Evolutionary conservation across 2,888 invertebrate genomes (phyloP), one percentile per base, ranked within the genome.

Genomic region (Microplitis deprimator): DNA sequence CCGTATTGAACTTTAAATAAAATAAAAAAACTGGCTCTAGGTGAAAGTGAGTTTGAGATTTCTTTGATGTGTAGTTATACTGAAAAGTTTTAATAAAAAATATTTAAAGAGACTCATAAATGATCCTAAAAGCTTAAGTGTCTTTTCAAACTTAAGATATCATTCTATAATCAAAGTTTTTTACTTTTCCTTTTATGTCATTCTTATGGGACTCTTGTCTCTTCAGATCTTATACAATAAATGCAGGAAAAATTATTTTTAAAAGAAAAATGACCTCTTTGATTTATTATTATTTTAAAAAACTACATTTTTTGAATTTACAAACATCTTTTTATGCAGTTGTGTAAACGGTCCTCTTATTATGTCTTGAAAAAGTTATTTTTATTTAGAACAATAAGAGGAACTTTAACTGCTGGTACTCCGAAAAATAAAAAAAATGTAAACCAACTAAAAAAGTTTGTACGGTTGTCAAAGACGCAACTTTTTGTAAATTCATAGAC

Each of bases 1-100:
- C 59, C 68, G 50, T 70, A 77, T 77, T 74, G 73, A 74, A 77
- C 59, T 50, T 70, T 60, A 73, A 29, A 61, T 41, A 41, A 41
- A 39, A 75, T 68, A 68, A 39, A 75, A 77, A 68, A 67, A 77
- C 71, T 59, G 70, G 13, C 72, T 38, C 64, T 40, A 17, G 41
- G 65, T 67, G 67, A 40, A 72, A 76, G 79, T 74, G 29, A 79
- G 74, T 69, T 77, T 74, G 60, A 73, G 64, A 64, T 77, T 80
- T 59, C 77, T 74, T 77, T 77, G 73, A 77, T 70, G 65, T 74
- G 65, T 74, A 38, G 73, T 59, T 29, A 4, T 67, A 17, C 17
- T 50, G 17, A 29, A 50, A 39, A 17, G 65, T 38, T 29, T 17
- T n/a, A 39, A 29, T 29, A 29, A 29, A 29, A 50, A 16, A 50